phyloP scores from a whole-genome alignment of 2,113 vertebrate genomes.

The Pitta sordida region DNA sequence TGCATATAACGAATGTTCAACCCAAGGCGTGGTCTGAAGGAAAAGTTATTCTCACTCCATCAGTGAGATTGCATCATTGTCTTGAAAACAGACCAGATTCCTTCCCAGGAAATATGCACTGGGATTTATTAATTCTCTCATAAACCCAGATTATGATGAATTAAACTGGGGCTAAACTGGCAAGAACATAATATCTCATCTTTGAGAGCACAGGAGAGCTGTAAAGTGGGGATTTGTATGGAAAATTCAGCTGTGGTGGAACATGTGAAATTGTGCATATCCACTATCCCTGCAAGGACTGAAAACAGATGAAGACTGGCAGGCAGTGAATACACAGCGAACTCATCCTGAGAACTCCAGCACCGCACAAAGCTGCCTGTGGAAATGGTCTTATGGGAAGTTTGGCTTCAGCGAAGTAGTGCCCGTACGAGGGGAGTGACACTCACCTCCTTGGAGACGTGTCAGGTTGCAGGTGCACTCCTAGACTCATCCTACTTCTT shows the following conservation, averaged over 20 bases:
- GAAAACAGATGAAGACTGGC: neutral
- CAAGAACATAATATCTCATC: constrained; percentile 14
- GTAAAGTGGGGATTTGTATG: constrained; percentile 28
- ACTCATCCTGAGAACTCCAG: neutral
- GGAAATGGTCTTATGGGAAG: neutral
- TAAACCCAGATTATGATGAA: constrained; percentile 1
- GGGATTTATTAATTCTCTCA: constrained; percentile 40
- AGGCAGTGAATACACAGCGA: neutral
- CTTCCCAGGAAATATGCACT: constrained; percentile 4
- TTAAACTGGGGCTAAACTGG: constrained; percentile 8
- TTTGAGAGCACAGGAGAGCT: neutral
- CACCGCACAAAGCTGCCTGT: neutral
- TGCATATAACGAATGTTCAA: neutral
- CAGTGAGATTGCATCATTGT: constrained; percentile 21
- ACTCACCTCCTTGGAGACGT: neutral
- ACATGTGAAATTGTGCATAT: neutral
- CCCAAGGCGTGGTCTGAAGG: neutral
- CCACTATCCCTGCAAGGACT: neutral
- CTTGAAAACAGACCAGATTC: constrained; percentile 36
- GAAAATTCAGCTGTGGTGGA: constrained; percentile 41
- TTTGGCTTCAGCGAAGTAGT: neutral
- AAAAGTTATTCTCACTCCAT: constrained; percentile 11
- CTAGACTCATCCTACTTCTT: neutral
- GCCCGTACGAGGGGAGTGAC: neutral
- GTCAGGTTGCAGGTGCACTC: too few relatives aligned